Evolutionary conservation across 2,113 vertebrate species (phyloP), one percentile per base, ranked within the genome.

Genomic region (Cranoglanis bouderius): DNA sequence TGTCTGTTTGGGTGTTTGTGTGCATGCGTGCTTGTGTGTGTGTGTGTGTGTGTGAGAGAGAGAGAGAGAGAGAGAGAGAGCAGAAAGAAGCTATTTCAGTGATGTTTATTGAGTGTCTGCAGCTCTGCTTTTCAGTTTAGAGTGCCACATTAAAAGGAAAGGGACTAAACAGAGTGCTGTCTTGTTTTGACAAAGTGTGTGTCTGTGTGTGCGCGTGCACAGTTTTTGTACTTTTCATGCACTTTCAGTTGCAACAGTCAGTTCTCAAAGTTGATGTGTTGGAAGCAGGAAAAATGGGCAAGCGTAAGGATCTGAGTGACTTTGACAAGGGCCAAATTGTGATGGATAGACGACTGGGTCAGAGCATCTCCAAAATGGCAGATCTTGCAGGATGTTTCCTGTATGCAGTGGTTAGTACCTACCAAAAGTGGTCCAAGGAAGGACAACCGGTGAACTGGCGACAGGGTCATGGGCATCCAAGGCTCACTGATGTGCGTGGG

Each of bases 91-190:
- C 19, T 82, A 82, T 81, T 88, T 75, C 53, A 75, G 38, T 32
- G 59, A 86, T 92, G 91, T 90, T 49, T 87, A 93, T 90, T 92
- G 91, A 93, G 89, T 92, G 91, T 72, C 89, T 92, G 87, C 87
- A 86, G 92, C 91, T 90, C 84, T 82, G 35, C 88, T 88, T 89
- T 89, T 90, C 24, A n/a, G 26, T 49, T 63, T 38, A n/a, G 53
- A 70, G 82, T 91, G 29, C 40, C 40, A 61, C 14, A 82, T 61
- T 75, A 75, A 77, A 74, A 86, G 61, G 43, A 77, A 83, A 65
- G 40, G 32, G 65, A 46, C 77, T 80, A 18, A 51, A 78, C 14
- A 80, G 5, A n/a, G 29, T 14, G 21, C 40, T 26, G 40, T 77
- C 74, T 26, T 77, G 40, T 77, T 77, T 46, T 43, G 24, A 12